These are phyloP conservation scores for Xenops minutus DNA, from an alignment of 2,797 vertebrate genomes.

Conservation along the genomic window DNA sequence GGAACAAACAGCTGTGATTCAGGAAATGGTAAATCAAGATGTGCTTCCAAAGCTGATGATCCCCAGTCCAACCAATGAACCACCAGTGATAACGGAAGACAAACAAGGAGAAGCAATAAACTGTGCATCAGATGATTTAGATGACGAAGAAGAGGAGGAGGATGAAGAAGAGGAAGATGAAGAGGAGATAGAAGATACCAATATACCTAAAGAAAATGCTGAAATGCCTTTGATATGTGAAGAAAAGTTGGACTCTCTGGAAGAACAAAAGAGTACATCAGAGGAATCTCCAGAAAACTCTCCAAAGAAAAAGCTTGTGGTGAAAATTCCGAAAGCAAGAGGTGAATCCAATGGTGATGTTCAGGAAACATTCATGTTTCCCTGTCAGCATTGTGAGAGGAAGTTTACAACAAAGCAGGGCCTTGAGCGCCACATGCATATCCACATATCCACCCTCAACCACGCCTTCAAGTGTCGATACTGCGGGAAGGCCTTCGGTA, in stretches of 20 bases:
- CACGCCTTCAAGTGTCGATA: conserved; percentile 95
- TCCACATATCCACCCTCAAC: conserved; percentile 83
- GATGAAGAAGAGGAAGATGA: conserved; percentile 73
- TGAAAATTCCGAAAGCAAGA: conserved; percentile 59
- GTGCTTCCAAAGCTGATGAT: conserved; percentile 66
- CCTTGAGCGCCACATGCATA: conserved; percentile 93
- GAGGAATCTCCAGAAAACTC: conserved; percentile 72
- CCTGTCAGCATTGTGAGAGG: conserved; percentile 93
- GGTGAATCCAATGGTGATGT: conserved; percentile 83
- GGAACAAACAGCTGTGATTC: conserved; percentile 76
- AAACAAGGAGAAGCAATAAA: conserved; percentile 36
- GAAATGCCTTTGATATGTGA: conserved; percentile 73
- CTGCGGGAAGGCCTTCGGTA: conserved; percentile 93
- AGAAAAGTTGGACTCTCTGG: conserved; percentile 74
- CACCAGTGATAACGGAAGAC: conserved; percentile 38
- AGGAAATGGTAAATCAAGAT: conserved; percentile 73
- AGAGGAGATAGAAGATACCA: conserved; percentile 62
- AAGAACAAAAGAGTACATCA: conserved; percentile 71
- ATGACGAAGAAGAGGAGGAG: conserved; percentile 60
- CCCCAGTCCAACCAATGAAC: conserved; percentile 39
- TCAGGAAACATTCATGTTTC: conserved; percentile 83
- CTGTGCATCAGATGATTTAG: conserved; percentile 54
- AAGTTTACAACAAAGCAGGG: conserved; percentile 95
- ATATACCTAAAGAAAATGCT: conserved; percentile 49
- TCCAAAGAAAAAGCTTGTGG: conserved; percentile 61